Base-by-base conservation (phyloP, 2,888 invertebrate species). In the Cyrtodaria siliqua region DNA sequence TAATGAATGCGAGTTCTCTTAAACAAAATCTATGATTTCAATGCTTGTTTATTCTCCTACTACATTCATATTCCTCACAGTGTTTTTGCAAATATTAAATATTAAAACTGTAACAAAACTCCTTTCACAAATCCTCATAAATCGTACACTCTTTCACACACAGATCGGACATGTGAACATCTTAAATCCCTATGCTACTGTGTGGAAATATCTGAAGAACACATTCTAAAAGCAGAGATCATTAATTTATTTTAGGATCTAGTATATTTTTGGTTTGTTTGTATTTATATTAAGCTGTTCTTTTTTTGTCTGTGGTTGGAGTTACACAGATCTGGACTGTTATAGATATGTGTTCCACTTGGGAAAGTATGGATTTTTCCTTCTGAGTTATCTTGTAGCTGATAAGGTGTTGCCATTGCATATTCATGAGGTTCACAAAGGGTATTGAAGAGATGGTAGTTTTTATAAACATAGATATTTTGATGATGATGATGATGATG, bases 181-280 rank as follows among this genome's bases (percentile, higher is more conserved):
- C 33, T 33, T 33, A 33, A 33, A 12, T 33, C 33, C 33, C 12
- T 33, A 33, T 12, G 12, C 33, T 33, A 33, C 33, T 33, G 12
- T 33, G 33, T 8, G 33, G 12, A 33, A 33, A n/a, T n/a, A 4
- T 12, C 33, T 53, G 20, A 24, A 26, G 24, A 24, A 53, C 53
- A 12, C 9, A 26, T 53, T 53, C 53, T 53, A 53, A 26, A 53
- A 27, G 53, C 27, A 29, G 53, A 27, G 27, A 53, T 53, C 53
- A 27, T 53, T 53, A 53, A 53, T 27, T 53, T 53, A 53, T 53
- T 53, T 53, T 53, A 24, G 53, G 53, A 53, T 26, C 53, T 12
- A 6, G 53, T n/a, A 53, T 53, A 53, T 53, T 53, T 50, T 53
- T n/a, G 53, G 53, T 53, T 53, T 53, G 53, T 53, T 53, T 53